Conservation (phyloP, 2,113 vertebrate genomes). For the Caranx ignobilis region DNA sequence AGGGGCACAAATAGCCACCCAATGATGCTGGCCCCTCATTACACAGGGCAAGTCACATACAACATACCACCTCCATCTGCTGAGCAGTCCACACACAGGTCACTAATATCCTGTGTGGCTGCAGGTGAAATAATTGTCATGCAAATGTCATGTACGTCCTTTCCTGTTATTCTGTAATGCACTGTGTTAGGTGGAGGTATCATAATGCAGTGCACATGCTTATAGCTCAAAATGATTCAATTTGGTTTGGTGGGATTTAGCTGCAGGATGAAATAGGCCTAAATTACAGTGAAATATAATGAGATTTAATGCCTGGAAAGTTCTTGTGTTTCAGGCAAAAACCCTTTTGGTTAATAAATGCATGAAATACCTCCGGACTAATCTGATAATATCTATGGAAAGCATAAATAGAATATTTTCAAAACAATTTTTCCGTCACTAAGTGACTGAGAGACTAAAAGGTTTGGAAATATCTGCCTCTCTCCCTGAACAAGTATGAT, state of each 20-base stretch:
- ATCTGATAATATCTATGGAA: slow-evolving; percentile 33
- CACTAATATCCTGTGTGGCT: slow-evolving; percentile 24
- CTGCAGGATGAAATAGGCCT: not conserved
- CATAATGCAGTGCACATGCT: not conserved
- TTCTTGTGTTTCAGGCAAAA: slow-evolving; percentile 26
- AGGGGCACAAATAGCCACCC: slow-evolving; percentile 26
- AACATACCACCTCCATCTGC: slow-evolving; percentile 15
- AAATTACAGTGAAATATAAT: slow-evolving; percentile 4
- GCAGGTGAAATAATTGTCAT: slow-evolving; percentile 17
- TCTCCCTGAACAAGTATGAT: slow-evolving; percentile 1
- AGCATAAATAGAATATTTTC: slow-evolving; percentile 30
- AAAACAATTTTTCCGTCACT: not conserved
- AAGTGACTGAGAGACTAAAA: slow-evolving; percentile 28
- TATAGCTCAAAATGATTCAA: not conserved
- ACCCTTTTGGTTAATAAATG: slow-evolving; percentile 29
- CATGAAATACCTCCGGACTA: slow-evolving; percentile 50
- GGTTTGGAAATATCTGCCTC: slow-evolving; percentile 14
- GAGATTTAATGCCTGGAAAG: slow-evolving; percentile 32
- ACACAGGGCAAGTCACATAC: slow-evolving; percentile 1
- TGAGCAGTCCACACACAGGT: slow-evolving; percentile 30
- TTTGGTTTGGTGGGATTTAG: slow-evolving; percentile 11
- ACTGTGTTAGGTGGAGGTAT: not conserved
- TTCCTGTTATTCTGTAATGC: not conserved
- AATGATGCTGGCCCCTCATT: slow-evolving; percentile 22
- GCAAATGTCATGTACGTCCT: slow-evolving; percentile 10